Conservation (phyloP, 2,888 invertebrate genomes). For the Campoplex nolae region DNA sequence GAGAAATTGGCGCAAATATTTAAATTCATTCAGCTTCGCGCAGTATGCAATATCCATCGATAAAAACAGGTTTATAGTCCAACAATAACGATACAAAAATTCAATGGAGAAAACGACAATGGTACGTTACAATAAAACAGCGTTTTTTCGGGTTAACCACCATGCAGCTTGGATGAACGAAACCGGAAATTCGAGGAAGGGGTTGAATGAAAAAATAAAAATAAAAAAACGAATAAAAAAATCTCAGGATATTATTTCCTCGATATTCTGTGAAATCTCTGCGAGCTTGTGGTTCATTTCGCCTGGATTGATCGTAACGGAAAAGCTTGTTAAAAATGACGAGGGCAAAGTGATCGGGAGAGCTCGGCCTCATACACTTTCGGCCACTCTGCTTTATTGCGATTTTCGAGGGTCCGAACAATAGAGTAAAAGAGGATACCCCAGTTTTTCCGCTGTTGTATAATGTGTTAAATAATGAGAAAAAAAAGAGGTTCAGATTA, state of each 20-base stretch:
- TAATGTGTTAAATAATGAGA: not conserved
- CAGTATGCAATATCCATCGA: not conserved
- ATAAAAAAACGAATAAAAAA: not conserved
- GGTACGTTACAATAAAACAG: not conserved
- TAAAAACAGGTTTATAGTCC: not conserved
- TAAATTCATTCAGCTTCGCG: not conserved
- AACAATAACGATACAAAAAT: not conserved
- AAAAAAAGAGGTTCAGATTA: not conserved
- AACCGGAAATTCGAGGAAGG: not conserved
- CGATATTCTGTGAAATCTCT: slow-evolving; percentile 1
- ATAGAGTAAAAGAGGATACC: slow-evolving; percentile 2
- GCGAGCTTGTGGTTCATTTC: slow-evolving; percentile 18
- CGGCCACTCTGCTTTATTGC: slow-evolving; percentile 65
- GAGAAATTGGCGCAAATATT: not conserved
- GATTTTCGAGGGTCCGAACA: slow-evolving; percentile 29
- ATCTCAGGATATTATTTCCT: slow-evolving; percentile 4
- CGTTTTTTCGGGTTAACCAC: slow-evolving; percentile 13
- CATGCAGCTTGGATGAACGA: not conserved
- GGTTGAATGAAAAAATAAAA: not conserved
- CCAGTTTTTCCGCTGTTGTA: not conserved
- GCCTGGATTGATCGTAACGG: slow-evolving; percentile 39
- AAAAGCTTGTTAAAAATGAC: slow-evolving; percentile 41
- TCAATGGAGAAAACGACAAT: not conserved
- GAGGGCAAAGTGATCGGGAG: slow-evolving; percentile 33
- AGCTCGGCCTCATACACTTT: slow-evolving; percentile 21